Base-by-base conservation (phyloP, 2,797 vertebrate species). In the Triplophysa yarkandensis region DNA sequence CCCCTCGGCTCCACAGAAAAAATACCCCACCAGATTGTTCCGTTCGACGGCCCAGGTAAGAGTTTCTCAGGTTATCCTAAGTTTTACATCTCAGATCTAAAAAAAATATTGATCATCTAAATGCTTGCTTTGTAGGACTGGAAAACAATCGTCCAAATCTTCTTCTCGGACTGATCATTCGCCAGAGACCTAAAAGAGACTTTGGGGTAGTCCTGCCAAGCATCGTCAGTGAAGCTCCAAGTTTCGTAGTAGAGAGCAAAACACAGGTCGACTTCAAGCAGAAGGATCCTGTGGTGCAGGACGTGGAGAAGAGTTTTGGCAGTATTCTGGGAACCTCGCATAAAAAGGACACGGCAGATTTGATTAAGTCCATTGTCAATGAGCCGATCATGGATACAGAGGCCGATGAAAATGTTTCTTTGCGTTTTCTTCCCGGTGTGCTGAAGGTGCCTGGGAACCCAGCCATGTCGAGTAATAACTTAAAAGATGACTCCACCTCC, bases 31-130 rank as follows among this genome's bases (percentile, higher is more conserved):
- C 96, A 98, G 85, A 95, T 99, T 39, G 95, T 98, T 89, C 97
- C 98, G 76, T 99, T 99, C 86, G 97, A 99, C 87, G 98, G 98
- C 72, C 98, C 98, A 89, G 97, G 98, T 99, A 94, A 90, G 85
- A 82, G 58, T 54, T 63, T 48, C 13, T 27, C 28, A 7, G 6
- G 27, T 58, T 52, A 14, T 69, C 27, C 48, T 8, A 13, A 48
- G 11, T 6, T 63, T 28, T 1, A 19, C 19, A 36, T 52, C 9
- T 71, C 14, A 17, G 1, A 63, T 48, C 2, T 16, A 2, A 14
- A 54, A 28, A 32, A 36, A 21, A 61, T 30, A 4, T 2, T 39
- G 9, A 39, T 39, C 8, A 13, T 46, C 10, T 14, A 65, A 1
- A 52, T 27, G 16, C 55, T 58, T 19, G 8, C 41, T 17, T 48